Conservation (phyloP, 2,797 vertebrate genomes). For the Rhyacichthys aspro region DNA sequence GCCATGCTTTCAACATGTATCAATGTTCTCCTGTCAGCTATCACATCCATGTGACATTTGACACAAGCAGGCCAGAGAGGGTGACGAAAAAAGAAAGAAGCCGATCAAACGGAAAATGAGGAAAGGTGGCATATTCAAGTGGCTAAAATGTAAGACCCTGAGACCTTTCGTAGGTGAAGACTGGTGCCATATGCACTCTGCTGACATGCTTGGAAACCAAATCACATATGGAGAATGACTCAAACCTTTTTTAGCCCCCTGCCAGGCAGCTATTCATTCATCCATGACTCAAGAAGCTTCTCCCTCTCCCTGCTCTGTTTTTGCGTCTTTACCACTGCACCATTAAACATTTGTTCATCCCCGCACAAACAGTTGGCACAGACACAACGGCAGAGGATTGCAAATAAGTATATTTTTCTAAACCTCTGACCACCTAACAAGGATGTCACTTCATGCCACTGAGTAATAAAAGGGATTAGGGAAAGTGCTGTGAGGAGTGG, state of each 20-base stretch:
- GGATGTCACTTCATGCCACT: slow-evolving; percentile 50
- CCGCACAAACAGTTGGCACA: slow-evolving; percentile 23
- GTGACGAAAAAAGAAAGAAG: slow-evolving; percentile 4
- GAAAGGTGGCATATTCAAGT: slow-evolving; percentile 41
- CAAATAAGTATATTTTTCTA: slow-evolving; percentile 27
- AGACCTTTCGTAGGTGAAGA: slow-evolving; percentile 66
- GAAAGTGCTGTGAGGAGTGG: slow-evolving; percentile 47
- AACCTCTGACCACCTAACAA: slow-evolving; percentile 30
- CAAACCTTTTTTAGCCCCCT: slow-evolving; percentile 71
- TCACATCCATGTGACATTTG: slow-evolving; percentile 50
- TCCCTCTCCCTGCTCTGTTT: slow-evolving; percentile 26
- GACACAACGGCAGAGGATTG: slow-evolving; percentile 17
- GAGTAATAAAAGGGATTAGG: slow-evolving; percentile 61
- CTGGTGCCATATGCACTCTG: slow-evolving; percentile 60
- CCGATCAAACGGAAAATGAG: slow-evolving; percentile 23
- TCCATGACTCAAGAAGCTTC: slow-evolving; percentile 55
- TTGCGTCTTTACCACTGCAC: slow-evolving; percentile 33
- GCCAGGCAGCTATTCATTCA: slow-evolving; percentile 50
- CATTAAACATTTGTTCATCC: slow-evolving; percentile 45
- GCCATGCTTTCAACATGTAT: slow-evolving; percentile 70
- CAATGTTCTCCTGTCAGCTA: slow-evolving; percentile 46
- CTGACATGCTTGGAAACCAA: slow-evolving; percentile 75
- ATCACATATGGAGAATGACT: slow-evolving; percentile 77
- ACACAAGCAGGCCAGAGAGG: slow-evolving; percentile 37
- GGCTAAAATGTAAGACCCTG: slow-evolving; percentile 51